Conservation (phyloP, 1,140 invertebrate genomes). For the Panulirus ornatus region DNA sequence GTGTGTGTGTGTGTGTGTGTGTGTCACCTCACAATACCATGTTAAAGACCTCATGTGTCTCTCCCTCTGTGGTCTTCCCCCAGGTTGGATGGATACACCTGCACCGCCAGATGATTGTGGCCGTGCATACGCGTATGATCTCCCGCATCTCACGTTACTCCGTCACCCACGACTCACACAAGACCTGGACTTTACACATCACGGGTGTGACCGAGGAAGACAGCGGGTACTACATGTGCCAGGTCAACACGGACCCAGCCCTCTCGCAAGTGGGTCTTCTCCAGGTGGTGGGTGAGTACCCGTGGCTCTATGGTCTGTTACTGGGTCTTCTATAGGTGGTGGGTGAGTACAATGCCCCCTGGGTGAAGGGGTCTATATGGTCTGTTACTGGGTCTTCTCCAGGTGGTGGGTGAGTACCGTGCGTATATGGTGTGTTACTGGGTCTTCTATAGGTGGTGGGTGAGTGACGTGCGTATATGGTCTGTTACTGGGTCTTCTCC, state of each 20-base stretch:
- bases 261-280: conserved; percentile 95
- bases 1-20: background rate
- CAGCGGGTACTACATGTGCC: conserved; percentile 92
- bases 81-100: conserved; percentile 96
- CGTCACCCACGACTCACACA: conserved; percentile 93
- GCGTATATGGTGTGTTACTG: too few relatives aligned
- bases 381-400: too few relatives aligned
- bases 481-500: too few relatives aligned
- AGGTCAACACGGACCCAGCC: conserved; percentile 95
- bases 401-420: too few relatives aligned
- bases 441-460: too few relatives aligned
- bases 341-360: too few relatives aligned
- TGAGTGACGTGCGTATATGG: too few relatives aligned
- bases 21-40: background rate
- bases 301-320: too few relatives aligned
- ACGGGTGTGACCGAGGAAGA: conserved; percentile 93
- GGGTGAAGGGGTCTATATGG: too few relatives aligned
- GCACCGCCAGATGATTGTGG: conserved; percentile 93
- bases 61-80: background rate
- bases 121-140: conserved; percentile 93
- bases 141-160: conserved; percentile 91
- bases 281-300: conserved; percentile 93
- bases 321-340: too few relatives aligned
- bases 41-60: background rate
- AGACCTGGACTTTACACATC: conserved; percentile 93